Evolutionary conservation across 2,797 vertebrate species (phyloP), one percentile per base, ranked within the genome.

Genomic region (Bradypodion ventrale): DNA sequence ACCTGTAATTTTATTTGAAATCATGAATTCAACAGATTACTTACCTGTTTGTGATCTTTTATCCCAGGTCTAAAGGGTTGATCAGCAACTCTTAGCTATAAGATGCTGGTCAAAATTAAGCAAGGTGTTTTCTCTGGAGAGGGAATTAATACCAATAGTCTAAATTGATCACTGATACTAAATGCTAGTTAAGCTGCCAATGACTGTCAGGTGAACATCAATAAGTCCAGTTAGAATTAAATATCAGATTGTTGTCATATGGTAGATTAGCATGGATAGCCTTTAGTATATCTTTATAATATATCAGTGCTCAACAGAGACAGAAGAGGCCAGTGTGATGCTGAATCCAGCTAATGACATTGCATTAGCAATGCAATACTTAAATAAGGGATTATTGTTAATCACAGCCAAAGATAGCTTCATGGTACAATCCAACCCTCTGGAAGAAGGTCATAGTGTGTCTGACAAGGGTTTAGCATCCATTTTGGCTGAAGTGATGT

Each of bases 201-300:
- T 80, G 65, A 60, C 62, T 68, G 15, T 85, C 78, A 85, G 49
- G 29, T 35, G 46, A 68, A 52, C 23, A 29, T 23, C 46, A 44
- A 74, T 75, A 75, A 44, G 80, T 35, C 70, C 80, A 75, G 75
- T 85, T 66, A 75, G 83, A 75, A 52, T 75, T 80, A 80, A 85
- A 74, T 10, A 74, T 59, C 59, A 69, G 74, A 70, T 44, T 6
- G 19, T 35, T 77, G 49, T 75, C 66, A 59, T 69, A 74, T 16
- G 70, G 65, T 16, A 60, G 62, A 83, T 83, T 76, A 76, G 73
- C 62, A 52, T 27, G 25, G 73, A 25, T 56, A 32, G 62, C 12
- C 12, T 4, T 56, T 73, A 59, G 21, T 56, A 32, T 62, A 12
- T 40, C 44, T 68, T 35, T 52, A 66, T 75, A 66, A 13, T 15